Conservation (phyloP, 2,797 vertebrate genomes). For the Falco berigora region DNA sequence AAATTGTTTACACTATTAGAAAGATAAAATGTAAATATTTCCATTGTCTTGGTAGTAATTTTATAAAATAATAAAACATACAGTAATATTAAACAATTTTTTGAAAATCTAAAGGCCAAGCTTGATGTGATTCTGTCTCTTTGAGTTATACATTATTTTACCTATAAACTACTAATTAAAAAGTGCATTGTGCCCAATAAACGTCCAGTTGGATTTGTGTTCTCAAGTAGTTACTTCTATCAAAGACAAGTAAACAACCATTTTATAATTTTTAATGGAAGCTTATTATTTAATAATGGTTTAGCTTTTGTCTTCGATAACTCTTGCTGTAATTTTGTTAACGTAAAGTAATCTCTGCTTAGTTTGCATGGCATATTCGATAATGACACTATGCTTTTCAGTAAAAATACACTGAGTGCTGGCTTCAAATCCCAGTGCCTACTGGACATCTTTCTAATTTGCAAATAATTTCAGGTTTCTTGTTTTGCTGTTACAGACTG, state of each 20-base stretch:
- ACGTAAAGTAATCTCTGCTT: background rate
- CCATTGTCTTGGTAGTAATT: background rate
- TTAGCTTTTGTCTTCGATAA: background rate
- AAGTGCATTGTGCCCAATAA: background rate
- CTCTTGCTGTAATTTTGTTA: background rate
- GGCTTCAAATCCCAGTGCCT: background rate
- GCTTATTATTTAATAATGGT: background rate
- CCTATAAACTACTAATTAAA: background rate
- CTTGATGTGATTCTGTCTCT: background rate
- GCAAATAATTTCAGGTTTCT: background rate
- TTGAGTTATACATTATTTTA: background rate
- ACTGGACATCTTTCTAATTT: background rate
- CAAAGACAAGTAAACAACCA: background rate
- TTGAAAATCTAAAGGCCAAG: background rate
- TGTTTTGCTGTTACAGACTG: background rate
- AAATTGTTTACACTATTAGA: background rate
- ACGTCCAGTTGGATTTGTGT: conserved; percentile 16
- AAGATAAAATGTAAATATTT: background rate
- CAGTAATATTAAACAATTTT: background rate
- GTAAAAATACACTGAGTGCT: background rate
- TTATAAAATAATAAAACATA: background rate
- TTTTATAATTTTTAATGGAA: conserved; percentile 24
- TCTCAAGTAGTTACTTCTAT: background rate
- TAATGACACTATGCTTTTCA: background rate
- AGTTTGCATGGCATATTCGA: background rate